A percentile compares a stretch with the other conserved stretches of the same genome.
phyloP scores from a whole-genome alignment of 1,140 invertebrate species.

The Pinna nobilis region DNA sequence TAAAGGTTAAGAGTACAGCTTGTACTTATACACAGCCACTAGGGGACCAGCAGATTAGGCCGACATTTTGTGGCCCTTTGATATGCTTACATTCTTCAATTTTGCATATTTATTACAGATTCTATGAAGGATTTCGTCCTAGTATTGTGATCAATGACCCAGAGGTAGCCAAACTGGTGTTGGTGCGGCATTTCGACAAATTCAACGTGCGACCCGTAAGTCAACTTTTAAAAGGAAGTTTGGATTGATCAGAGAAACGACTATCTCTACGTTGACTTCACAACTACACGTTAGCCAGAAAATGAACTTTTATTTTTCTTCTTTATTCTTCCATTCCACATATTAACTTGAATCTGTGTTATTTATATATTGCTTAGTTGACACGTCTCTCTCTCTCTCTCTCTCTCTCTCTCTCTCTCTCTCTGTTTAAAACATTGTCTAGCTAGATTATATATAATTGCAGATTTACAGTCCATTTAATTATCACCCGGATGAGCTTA shows the following conservation, averaged over 20 bases:
- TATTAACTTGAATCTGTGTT: too few species aligned
- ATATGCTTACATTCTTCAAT: not conserved
- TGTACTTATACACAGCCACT: not conserved
- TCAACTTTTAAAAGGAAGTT: not conserved
- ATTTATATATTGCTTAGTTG: too few species aligned
- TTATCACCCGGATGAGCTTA: constrained; percentile 33
- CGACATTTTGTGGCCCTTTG: not conserved
- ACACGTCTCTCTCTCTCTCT: too few species aligned
- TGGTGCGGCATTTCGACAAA: constrained; percentile 63
- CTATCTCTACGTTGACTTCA: not conserved
- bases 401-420: too few species aligned
- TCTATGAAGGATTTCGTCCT: constrained; percentile 59
- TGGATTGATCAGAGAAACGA: not conserved
- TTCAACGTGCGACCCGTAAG: constrained; percentile 60
- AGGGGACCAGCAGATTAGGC: not conserved
- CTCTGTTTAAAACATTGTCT: too few species aligned
- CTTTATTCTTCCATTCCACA: too few species aligned
- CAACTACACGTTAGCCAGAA: not conserved
- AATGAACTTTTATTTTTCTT: not conserved
- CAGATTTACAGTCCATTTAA: constrained; percentile 40
- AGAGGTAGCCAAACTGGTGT: constrained; percentile 59
- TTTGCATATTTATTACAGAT: constrained; percentile 39
- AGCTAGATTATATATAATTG: too few species aligned
- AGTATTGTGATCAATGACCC: constrained; percentile 64
- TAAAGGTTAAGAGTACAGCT: not conserved